A percentile compares a stretch with the other conserved stretches of the same genome.
phyloP scores from a whole-genome alignment of 1,140 invertebrate species.

The Aphelinus certus region DNA sequence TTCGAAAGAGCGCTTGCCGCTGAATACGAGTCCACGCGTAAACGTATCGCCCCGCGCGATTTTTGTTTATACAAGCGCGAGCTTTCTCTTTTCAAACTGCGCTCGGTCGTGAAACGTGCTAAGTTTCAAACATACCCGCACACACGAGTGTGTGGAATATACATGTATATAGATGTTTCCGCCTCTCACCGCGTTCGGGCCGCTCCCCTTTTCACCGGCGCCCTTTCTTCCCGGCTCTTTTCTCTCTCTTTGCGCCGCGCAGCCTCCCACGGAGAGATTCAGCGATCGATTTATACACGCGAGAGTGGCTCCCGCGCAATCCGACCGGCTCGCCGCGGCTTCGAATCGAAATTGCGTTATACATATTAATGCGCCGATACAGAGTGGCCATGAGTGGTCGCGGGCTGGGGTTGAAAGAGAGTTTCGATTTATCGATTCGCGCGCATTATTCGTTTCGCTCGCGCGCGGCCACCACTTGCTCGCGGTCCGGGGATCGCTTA shows the following conservation, averaged over 20 bases:
- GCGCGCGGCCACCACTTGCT: background rate
- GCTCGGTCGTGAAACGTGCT: too few relatives aligned
- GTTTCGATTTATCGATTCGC: constrained; percentile 1
- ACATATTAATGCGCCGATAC: constrained; percentile 12
- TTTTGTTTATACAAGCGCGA: too few relatives aligned
- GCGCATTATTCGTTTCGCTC: background rate
- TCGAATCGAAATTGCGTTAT: constrained; percentile 4
- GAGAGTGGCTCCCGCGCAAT: background rate
- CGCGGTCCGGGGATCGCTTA: background rate
- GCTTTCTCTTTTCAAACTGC: too few relatives aligned
- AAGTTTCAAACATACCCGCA: too few relatives aligned
- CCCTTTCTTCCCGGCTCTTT: background rate
- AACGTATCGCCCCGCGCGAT: too few relatives aligned
- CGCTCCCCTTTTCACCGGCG: too few relatives aligned
- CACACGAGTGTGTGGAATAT: too few relatives aligned
- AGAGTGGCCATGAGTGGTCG: background rate
- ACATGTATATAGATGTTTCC: too few relatives aligned
- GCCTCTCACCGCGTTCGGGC: too few relatives aligned
- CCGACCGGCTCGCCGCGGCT: background rate
- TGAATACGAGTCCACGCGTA: too few relatives aligned
- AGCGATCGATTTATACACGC: background rate
- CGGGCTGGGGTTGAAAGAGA: background rate
- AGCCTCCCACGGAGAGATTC: background rate
- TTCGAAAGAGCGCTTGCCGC: too few relatives aligned
- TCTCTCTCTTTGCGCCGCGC: background rate